Evolutionary conservation across 2,888 invertebrate genomes (phyloP), one percentile per base, ranked within the genome.

Genomic region (Idaea biselata): DNA sequence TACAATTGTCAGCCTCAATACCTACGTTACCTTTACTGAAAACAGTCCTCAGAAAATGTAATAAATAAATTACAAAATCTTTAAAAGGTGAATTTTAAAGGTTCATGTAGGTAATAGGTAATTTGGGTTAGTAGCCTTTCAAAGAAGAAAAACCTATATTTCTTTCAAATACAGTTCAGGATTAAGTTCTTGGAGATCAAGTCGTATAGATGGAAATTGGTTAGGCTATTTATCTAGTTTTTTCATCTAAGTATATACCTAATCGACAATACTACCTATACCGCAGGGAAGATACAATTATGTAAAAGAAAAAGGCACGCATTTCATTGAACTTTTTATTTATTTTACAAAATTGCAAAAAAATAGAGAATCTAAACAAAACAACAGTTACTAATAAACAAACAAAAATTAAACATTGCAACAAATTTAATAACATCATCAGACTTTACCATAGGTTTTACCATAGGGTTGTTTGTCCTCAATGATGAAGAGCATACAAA

Each of bases 401-500:
- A 60, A 55, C n/a, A 58, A 3, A 57, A 60, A 32, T 16, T 25
- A 55, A 18, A 56, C 56, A 57, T 61, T 17, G 4, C 56, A 18
- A 63, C 55, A 33, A 65, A 54, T n/a, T n/a, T n/a, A n/a, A n/a
- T n/a, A n/a, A n/a, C n/a, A n/a, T n/a, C n/a, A n/a, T n/a, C n/a
- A n/a, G n/a, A n/a, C n/a, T n/a, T n/a, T n/a, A n/a, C n/a, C n/a
- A n/a, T n/a, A n/a, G n/a, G n/a, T n/a, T n/a, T n/a, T n/a, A n/a
- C n/a, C n/a, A n/a, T 57, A 60, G 59, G 66, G 62, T 44, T 58
- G 59, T 75, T 72, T 73, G 70, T 63, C 58, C 73, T 70, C 65
- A 83, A 77, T 84, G 86, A 67, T 88, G 85, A 1, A 80, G 66
- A 61, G 85, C 58, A 64, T 82, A 74, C 31, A 84, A 60, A 0